Conservation (phyloP, 2,113 vertebrate species). For the Elgaria multicarinata region DNA sequence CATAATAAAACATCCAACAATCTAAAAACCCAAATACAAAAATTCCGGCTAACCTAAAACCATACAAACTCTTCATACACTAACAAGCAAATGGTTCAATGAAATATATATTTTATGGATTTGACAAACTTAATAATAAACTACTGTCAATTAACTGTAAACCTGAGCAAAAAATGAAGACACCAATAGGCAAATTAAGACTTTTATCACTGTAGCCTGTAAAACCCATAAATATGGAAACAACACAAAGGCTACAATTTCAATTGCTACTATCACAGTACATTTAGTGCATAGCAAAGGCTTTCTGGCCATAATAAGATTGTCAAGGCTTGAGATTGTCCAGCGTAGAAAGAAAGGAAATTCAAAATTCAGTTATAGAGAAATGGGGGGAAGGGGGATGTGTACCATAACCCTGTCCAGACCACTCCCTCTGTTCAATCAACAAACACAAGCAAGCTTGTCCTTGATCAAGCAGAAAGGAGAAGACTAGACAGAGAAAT, state of each 20-base stretch:
- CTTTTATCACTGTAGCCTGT: background rate
- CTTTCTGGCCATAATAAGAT: background rate
- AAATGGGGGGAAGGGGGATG: too few relatives aligned
- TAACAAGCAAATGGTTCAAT: background rate
- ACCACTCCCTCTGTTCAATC: background rate
- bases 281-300: background rate
- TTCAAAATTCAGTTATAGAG: background rate
- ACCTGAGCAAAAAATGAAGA: background rate
- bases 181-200: background rate
- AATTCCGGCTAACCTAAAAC: background rate
- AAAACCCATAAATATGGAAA: background rate
- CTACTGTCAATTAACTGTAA: background rate
- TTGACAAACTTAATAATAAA: too few relatives aligned
- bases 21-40: too few relatives aligned
- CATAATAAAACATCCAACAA: too few relatives aligned
- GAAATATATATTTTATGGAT: background rate
- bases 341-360: background rate
- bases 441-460: too few relatives aligned
- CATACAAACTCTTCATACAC: background rate
- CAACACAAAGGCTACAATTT: background rate
- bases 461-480: too few relatives aligned
- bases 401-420: too few relatives aligned
- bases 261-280: background rate
- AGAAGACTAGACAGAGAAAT: too few relatives aligned
- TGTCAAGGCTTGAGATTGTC: background rate